Conservation (phyloP, 1,140 invertebrate species). For the Glossosoma conforme region DNA sequence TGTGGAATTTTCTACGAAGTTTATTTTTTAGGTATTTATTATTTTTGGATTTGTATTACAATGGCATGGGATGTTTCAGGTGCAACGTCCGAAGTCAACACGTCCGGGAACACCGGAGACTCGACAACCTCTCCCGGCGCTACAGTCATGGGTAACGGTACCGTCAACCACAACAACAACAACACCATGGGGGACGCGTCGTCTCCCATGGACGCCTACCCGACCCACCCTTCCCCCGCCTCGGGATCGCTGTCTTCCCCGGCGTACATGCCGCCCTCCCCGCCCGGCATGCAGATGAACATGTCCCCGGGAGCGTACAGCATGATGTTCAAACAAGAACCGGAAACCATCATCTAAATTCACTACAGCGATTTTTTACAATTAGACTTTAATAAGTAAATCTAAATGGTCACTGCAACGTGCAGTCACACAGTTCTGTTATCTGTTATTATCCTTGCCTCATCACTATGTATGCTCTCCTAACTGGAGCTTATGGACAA, state of each 20-base stretch:
- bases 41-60: neutral
- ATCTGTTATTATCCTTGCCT: no score
- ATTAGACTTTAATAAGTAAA: no score
- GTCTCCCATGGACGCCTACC: constrained; percentile 2
- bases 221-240: constrained; percentile 10
- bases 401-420: no score
- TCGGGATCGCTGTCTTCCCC: constrained; percentile 11
- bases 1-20: no score
- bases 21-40: neutral
- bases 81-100: constrained; percentile 19
- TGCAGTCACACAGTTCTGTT: no score
- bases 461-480: no score
- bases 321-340: constrained; percentile 29
- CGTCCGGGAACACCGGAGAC: constrained; percentile 13
- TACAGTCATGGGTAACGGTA: neutral
- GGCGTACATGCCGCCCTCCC: constrained; percentile 5
- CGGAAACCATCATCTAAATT: constrained; percentile 22
- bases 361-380: no score
- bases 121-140: constrained; percentile 9
- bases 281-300: constrained; percentile 11
- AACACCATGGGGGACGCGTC: constrained; percentile 6
- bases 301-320: constrained; percentile 1
- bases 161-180: constrained; percentile 3
- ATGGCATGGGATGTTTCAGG: constrained; percentile 14
- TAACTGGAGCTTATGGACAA: no score